Evolutionary conservation across 2,888 invertebrate species (phyloP).

Genomic region (Luperina testacea): DNA sequence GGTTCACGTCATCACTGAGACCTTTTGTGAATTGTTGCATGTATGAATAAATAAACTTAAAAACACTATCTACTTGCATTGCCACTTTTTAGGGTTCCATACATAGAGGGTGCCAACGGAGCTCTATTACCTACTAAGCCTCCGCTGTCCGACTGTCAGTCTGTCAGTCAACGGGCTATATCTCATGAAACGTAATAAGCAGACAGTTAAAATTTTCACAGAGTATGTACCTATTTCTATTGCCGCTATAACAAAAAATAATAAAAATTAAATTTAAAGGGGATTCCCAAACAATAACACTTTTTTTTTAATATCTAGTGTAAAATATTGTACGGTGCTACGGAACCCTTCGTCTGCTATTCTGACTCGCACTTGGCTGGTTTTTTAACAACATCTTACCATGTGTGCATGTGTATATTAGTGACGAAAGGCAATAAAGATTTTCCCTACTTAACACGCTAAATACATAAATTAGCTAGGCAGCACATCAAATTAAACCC

Average conservation of each 20-base stretch:
- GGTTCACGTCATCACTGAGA: neutral
- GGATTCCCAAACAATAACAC: neutral
- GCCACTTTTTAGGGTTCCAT: neutral
- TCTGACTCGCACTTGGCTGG: neutral
- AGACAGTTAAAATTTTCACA: too few species aligned
- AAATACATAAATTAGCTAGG: conserved; percentile 59
- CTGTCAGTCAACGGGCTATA: neutral
- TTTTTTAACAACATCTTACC: neutral
- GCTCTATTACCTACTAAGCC: too few species aligned
- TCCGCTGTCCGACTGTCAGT: too few species aligned
- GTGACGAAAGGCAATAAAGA: conserved; percentile 56
- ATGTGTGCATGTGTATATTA: conserved; percentile 28
- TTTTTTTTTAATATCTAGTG: neutral
- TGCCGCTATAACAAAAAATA: neutral
- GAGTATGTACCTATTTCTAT: too few species aligned
- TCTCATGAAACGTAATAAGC: too few species aligned
- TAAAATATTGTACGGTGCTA: neutral
- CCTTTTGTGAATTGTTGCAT: neutral
- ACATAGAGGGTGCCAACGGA: neutral
- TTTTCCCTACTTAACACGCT: conserved; percentile 51
- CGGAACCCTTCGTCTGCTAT: neutral
- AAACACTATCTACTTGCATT: neutral
- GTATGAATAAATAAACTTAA: neutral
- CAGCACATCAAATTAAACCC: conserved; percentile 46
- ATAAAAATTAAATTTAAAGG: too few species aligned